Conservation (phyloP, 1,140 invertebrate species). For the Samia ricini region DNA sequence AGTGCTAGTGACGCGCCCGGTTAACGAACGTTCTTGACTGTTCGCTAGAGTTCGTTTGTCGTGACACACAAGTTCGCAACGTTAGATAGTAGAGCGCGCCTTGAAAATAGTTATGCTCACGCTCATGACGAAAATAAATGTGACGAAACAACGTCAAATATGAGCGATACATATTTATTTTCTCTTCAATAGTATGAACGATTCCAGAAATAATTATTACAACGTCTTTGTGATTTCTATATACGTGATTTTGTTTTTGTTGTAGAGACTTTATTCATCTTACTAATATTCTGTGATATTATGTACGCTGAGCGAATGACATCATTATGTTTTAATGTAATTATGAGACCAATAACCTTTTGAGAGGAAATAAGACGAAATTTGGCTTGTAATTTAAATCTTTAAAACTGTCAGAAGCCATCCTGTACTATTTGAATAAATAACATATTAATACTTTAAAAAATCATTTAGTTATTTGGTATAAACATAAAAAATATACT, state of each 20-base stretch:
- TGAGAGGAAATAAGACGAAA: conserved; percentile 5
- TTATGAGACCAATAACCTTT: conserved; percentile 14
- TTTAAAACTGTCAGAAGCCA: background rate
- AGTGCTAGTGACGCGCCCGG: conserved; percentile 56
- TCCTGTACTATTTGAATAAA: background rate
- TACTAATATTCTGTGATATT: background rate
- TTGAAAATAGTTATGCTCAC: conserved; percentile 6
- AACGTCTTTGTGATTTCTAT: background rate
- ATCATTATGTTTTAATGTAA: conserved; percentile 5
- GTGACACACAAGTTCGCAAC: conserved; percentile 49
- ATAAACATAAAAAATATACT: background rate
- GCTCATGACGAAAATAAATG: conserved; percentile 7
- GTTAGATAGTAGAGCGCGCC: conserved; percentile 32
- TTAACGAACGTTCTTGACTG: conserved; percentile 76
- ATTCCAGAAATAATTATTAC: background rate
- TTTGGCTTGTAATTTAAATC: background rate
- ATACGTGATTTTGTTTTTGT: background rate
- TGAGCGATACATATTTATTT: background rate
- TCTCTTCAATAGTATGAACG: background rate
- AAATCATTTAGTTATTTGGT: background rate
- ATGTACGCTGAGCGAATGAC: conserved; percentile 2
- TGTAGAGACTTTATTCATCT: background rate
- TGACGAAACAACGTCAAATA: background rate
- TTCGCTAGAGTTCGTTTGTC: conserved; percentile 59
- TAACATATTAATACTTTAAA: background rate